Evolutionary conservation across 92 coral and sea anemone species (phyloP), one percentile per base, ranked within the genome.

Genomic region (Pocillopora meandrina): DNA sequence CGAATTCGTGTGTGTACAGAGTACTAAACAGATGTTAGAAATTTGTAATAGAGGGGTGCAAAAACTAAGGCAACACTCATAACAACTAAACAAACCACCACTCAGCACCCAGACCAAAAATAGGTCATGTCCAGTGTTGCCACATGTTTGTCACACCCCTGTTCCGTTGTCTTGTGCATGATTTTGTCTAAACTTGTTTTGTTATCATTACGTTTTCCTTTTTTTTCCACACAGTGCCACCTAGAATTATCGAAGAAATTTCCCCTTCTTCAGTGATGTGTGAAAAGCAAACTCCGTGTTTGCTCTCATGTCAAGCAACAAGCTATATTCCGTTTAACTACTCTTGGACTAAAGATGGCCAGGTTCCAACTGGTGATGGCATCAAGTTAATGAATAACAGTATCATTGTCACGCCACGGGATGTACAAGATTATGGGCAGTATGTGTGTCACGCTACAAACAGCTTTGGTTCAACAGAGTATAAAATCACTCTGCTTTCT

Each of bases 361-460:
- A 66, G 71, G 71, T 66, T 26, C 71, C 71, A 66, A 36, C 15
- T 9, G 35, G 49, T 31, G 71, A 31, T 26, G 35, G 10, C 19
- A 66, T 66, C 35, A 66, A 66, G 16, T 23, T 66, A 33, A 9
- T 66, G 71, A 66, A 66, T 36, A 66, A 66, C 71, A 66, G 34
- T 17, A 66, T 66, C 17, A 49, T 68, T 68, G 47, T 68, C 20
- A 26, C 73, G 55, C 73, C 73, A 13, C 18, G 31, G 9, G 10
- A 13, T 34, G 73, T 2, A 68, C 12, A 26, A 19, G 73, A 68
- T 68, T 68, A 14, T 68, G 73, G 71, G 18, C 19, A 10, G 8
- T 68, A 68, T 68, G 52, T 13, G 47, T 68, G 73, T 42, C 55
- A 33, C 36, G 73, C 52, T 68, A 68, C 55, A 68, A 68, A 68